Percentiles rank a stretch among this genome's conserved stretches.
Conservation (phyloP, 2,888 invertebrate species). For the Sycophila texana region DNA sequence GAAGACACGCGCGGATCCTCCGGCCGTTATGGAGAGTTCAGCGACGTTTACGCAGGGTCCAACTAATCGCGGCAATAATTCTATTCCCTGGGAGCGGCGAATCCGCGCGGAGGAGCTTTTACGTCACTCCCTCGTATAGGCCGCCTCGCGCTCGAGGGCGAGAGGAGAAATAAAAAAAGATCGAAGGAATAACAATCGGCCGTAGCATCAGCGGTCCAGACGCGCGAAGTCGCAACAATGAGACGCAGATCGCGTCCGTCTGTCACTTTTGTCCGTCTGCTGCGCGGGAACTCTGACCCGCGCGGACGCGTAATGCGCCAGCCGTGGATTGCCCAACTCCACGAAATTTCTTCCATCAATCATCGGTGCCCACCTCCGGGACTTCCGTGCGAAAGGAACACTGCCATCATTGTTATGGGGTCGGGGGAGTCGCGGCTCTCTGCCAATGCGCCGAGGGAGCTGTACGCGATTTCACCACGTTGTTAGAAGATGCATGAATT, state of each 20-base stretch:
- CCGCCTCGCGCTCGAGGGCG: not conserved
- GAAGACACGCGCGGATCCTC: not conserved
- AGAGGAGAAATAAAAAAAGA: not conserved
- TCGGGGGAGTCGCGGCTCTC: not conserved
- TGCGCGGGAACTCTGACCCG: constrained; percentile 25
- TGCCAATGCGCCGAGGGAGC: not conserved
- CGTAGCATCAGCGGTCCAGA: not conserved
- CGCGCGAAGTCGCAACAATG: constrained; percentile 3
- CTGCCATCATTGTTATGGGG: constrained; percentile 26
- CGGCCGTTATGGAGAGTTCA: not conserved
- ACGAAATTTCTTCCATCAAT: constrained; percentile 39
- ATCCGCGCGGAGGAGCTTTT: constrained; percentile 5
- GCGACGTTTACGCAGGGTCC: not conserved
- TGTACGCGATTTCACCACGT: no score
- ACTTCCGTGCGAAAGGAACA: constrained; percentile 29
- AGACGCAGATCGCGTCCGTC: constrained; percentile 13
- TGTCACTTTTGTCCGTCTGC: constrained; percentile 27
- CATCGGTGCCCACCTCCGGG: constrained; percentile 15
- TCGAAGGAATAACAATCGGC: not conserved
- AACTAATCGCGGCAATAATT: constrained; percentile 24
- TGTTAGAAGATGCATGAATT: no score
- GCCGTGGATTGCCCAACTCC: constrained; percentile 16
- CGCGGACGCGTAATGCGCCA: constrained; percentile 9
- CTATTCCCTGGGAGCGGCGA: not conserved
- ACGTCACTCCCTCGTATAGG: constrained; percentile 5